Base-by-base conservation (phyloP, 37 sponge, comb jelly and placozoan species). In the Diacarnus erythraeanus region DNA sequence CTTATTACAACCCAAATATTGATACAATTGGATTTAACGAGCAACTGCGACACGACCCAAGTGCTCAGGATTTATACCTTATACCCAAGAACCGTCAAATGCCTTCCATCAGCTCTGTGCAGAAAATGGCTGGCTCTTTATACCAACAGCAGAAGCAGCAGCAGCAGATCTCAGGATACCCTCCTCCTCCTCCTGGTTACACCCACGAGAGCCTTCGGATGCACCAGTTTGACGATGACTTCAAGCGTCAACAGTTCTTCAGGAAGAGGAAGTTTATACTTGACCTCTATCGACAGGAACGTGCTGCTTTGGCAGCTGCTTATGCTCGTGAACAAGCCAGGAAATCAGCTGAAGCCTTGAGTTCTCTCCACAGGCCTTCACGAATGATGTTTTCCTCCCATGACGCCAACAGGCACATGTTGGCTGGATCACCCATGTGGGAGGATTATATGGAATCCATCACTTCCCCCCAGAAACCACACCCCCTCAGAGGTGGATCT, bases 281-380 rank as follows among this genome's bases (percentile, higher is more conserved):
- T 38, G 36, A 54, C n/a, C 54, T 74, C 23, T 74, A 74, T 20
- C 21, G 41, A 9, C 33, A 54, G 27, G 57, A 74, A 43, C 74
- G 57, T 31, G 74, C 74, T 26, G 57, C 57, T 2, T 2, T 47
- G 35, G 74, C 20, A 3, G 74, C 74, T 6, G 15, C 3, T 2
- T 51, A 56, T 12, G 77, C 63, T 23, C 60, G 63, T 2, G 42
- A 56, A 3, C 79, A 79, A 33, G 69, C 69, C 27, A 26, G 57
- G 30, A 29, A 39, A 21, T 80, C 80, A 26, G 80, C 42, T 2
- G 80, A 80, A 71, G 35, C 80, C 10, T 42, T 80, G 10, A 69
- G 56, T n/a, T 60, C 80, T 27, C 72, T 80, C 17, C 34, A 58
- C 30, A 38, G 54, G 33, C 69, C 69, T 68, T 57, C 40, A 9